phyloP scores from a whole-genome alignment of 2,797 vertebrate species.

The Anas flavirostris region DNA sequence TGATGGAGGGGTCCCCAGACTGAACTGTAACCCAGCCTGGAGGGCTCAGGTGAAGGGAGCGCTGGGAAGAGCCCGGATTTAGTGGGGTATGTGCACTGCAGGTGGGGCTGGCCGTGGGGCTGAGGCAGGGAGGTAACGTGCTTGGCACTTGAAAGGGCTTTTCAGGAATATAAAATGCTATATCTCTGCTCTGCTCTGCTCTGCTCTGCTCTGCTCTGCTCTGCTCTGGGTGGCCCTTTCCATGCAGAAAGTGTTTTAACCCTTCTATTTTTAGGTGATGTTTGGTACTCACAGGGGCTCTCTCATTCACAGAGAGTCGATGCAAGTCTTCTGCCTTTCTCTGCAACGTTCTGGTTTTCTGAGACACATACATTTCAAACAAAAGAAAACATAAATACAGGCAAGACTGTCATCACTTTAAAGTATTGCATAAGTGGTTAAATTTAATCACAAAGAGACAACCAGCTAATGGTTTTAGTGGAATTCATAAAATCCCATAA shows the following conservation, averaged over 20 bases:
- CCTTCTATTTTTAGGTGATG: neutral
- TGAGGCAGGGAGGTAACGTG: neutral
- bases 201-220: neutral
- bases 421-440: constrained; percentile 77
- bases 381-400: constrained; percentile 76
- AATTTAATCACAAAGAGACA: constrained; percentile 79
- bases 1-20: neutral
- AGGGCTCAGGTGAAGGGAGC: neutral
- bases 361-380: constrained; percentile 61
- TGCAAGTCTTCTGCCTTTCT: neutral
- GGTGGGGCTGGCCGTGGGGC: neutral
- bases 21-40: neutral
- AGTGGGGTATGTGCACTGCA: neutral
- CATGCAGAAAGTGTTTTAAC: neutral
- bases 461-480: constrained; percentile 79
- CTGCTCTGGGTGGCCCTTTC: neutral
- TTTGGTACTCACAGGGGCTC: neutral
- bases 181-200: neutral
- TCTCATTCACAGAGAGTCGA: neutral
- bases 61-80: neutral
- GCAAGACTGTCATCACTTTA: constrained; percentile 54
- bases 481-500: constrained; percentile 78
- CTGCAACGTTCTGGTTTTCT: neutral
- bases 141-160: neutral
- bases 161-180: neutral